A percentile compares a stretch with the other conserved stretches of the same genome.
Evolutionary conservation across 2,888 invertebrate genomes (phyloP).

Genomic region (Cheilosia pagana): DNA sequence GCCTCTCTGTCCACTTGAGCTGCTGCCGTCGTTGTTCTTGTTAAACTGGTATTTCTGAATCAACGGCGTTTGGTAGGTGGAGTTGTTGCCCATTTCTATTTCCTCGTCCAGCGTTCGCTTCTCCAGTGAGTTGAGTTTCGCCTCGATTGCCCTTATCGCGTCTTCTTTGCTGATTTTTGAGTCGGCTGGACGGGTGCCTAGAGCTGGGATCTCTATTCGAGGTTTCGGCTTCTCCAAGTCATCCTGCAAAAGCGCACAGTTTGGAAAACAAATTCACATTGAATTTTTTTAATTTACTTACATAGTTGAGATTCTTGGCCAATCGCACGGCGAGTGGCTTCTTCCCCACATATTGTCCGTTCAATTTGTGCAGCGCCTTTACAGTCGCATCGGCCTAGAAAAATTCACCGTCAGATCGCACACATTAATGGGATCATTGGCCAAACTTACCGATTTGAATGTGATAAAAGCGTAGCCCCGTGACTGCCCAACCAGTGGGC

Average conservation of each 20-base stretch:
- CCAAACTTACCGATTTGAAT: constrained; percentile 85
- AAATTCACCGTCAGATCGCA: neutral
- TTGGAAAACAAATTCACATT: neutral
- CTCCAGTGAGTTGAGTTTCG: constrained; percentile 92
- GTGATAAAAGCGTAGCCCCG: constrained; percentile 97
- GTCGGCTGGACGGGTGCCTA: constrained; percentile 87
- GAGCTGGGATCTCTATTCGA: constrained; percentile 90
- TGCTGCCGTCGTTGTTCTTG: constrained; percentile 79
- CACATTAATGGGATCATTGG: neutral
- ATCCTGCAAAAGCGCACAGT: constrained; percentile 85
- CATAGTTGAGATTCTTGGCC: constrained; percentile 89
- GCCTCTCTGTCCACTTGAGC: constrained; percentile 69
- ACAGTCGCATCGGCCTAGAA: constrained; percentile 86
- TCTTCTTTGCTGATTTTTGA: constrained; percentile 89
- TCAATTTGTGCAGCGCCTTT: constrained; percentile 88
- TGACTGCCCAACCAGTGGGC: constrained; percentile 94
- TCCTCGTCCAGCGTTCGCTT: constrained; percentile 87
- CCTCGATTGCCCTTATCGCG: constrained; percentile 94
- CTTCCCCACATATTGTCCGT: constrained; percentile 89
- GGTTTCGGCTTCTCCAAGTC: constrained; percentile 90
- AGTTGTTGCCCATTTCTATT: constrained; percentile 85
- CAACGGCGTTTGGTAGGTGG: constrained; percentile 87
- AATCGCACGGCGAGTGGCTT: constrained; percentile 92
- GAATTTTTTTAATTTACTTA: constrained; percentile 80
- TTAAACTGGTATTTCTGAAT: constrained; percentile 88